These are phyloP conservation scores for Scaptomyza caliginosa DNA, from an alignment of 2,888 invertebrate species.

Conservation along the genomic window DNA sequence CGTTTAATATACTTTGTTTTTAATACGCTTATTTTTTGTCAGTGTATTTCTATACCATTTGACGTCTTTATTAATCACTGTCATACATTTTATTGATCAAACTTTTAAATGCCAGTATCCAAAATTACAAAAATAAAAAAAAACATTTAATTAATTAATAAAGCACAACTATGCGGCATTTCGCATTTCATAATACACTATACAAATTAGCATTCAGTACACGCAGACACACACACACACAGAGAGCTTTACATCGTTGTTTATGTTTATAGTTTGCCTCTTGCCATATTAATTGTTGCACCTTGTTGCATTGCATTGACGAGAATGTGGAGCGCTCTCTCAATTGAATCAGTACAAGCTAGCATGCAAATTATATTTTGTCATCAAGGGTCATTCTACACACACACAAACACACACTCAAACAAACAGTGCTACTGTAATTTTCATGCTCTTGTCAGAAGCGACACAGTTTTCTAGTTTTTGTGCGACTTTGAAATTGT, in stretches of 20 bases:
- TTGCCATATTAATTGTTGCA: constrained; percentile 54
- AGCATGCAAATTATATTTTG: constrained; percentile 25
- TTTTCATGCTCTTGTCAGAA: constrained; percentile 10
- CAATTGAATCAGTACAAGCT: constrained; percentile 1
- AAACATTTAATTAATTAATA: constrained; percentile 67
- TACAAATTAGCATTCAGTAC: constrained; percentile 40
- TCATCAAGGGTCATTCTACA: constrained; percentile 27
- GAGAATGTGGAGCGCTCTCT: constrained; percentile 5
- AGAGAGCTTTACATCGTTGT: constrained; percentile 23
- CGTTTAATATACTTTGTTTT: no score
- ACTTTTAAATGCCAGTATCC: constrained; percentile 65
- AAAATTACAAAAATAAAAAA: no score
- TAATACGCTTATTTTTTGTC: neutral
- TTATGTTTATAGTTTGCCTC: constrained; percentile 29
- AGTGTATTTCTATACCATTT: constrained; percentile 7
- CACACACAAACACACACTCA: neutral
- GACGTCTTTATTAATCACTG: constrained; percentile 59
- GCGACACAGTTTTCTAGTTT: constrained; percentile 10
- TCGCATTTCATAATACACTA: constrained; percentile 1
- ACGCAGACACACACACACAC: constrained; percentile 10
- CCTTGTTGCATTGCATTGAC: constrained; percentile 23
- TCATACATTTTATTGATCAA: constrained; percentile 78
- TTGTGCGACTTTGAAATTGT: neutral
- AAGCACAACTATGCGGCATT: constrained; percentile 46
- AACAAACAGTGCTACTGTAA: neutral